Evolutionary conservation across 2,888 invertebrate genomes (phyloP), one percentile per base, ranked within the genome.

Genomic region (Cerastis leucographa): DNA sequence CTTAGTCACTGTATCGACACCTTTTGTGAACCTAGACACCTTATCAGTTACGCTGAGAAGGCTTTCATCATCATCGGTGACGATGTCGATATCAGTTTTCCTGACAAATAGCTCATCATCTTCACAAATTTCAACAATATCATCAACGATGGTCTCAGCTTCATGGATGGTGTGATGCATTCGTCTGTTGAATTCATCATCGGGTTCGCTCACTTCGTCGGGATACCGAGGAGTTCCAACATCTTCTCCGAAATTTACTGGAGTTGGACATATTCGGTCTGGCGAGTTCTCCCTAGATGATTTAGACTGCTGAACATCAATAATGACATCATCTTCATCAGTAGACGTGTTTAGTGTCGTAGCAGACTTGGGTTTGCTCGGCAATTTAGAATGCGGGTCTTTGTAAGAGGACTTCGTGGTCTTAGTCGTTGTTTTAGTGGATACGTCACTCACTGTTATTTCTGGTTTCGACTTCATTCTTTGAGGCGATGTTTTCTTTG

Each of bases 281-380:
- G 98, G 98, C 8, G 98, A 98, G 70, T 98, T 97, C 92, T 98
- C 98, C 29, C 98, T 94, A 0, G 98, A 98, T 69, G 98, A 98
- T 93, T 97, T 98, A 0, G 98, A 98, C 90, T 97, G 97, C 90
- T 97, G 97, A 67, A 98, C 97, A 90, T 98, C 97, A 76, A 98
- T 97, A 49, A 98, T 97, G n/a, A 98, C 93, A 87, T 97, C 97
- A 88, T 97, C 95, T 78, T 97, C 97, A 83, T 97, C 97, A 84
- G 93, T 94, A 44, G 97, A 94, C 40, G 96, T 97, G 76, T 97
- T 97, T 42, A 97, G 91, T 22, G 97, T 93, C 64, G 97, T 97
- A 14, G 96, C 96, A 46, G 96, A 96, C 85, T 96, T 96, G 9
- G 96, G 96, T 88, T 96, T 96, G 25, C 85, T 91, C 17, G 95